Evolutionary conservation across 2,113 vertebrate species (phyloP).

Genomic region (Diglossa brunneiventris): DNA sequence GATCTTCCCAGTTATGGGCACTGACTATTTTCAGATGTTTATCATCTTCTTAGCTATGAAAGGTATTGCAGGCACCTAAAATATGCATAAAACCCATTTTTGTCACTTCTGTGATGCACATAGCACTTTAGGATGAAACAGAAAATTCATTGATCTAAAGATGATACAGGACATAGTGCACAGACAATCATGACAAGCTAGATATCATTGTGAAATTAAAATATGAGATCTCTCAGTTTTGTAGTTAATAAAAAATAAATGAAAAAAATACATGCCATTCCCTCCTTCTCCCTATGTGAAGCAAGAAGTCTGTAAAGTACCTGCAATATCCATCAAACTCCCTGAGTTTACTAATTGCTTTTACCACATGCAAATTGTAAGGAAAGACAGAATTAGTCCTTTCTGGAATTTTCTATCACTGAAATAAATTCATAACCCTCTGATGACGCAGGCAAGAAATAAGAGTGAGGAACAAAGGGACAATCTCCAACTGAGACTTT

Average conservation of each 20-base stretch:
- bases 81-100: constrained; percentile 35
- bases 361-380: background rate
- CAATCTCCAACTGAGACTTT: background rate
- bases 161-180: background rate
- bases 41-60: background rate
- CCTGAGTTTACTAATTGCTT: background rate
- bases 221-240: background rate
- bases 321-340: background rate
- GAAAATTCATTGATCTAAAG: constrained; percentile 7
- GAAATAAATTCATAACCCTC: background rate
- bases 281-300: background rate
- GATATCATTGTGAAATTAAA: background rate
- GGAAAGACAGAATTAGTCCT: background rate
- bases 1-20: background rate
- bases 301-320: background rate
- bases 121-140: background rate
- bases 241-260: background rate
- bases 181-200: background rate
- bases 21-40: background rate
- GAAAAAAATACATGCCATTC: accelerated
- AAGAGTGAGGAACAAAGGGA: background rate
- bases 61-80: background rate
- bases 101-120: background rate
- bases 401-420: background rate
- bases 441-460: background rate